Evolutionary conservation across 2,888 invertebrate species (phyloP), one percentile per base, ranked within the genome.

Genomic region (Chrysolina americana): DNA sequence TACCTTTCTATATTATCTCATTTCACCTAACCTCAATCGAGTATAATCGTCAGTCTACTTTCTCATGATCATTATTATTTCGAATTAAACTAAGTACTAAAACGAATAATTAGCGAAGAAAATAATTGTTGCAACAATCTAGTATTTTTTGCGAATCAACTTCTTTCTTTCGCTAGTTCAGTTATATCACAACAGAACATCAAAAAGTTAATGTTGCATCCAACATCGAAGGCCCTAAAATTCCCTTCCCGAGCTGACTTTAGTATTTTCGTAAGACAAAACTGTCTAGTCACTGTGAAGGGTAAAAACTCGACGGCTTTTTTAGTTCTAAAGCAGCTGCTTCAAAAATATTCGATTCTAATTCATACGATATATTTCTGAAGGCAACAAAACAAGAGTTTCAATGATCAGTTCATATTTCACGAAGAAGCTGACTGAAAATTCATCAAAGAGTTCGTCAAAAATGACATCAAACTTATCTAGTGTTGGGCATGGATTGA

Each of bases 271-370:
- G 59, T 59, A 23, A 59, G 59, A 11, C 28, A 23, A 59, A 59
- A 59, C 15, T 59, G 59, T 17, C 59, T 28, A 59, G 59, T 59
- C 59, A 59, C 28, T 59, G 17, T 59, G 59, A 28, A 59, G 59
- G 59, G 59, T 59, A 59, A 36, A 23, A 59, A 59, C 36, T n/a
- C 19, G 36, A 36, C n/a, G n/a, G 36, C n/a, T 59, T 59, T 56
- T 59, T 59, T 28, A 59, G n/a, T 23, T n/a, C 28, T 10, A 28
- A 59, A 59, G 36, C 59, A 59, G 59, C 59, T 59, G 59, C 59
- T 15, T 59, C 15, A 4, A 36, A 23, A 59, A 23, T 36, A 36
- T 28, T 59, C 23, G n/a, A 59, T 28, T n/a, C n/a, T 6, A 59
- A 59, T 36, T 59, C 23, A 15, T 59, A 13, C 36, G 9, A 59